These are phyloP conservation scores for Acanthiza pusilla DNA, from an alignment of 2,797 vertebrate genomes.

Conservation along the genomic window DNA sequence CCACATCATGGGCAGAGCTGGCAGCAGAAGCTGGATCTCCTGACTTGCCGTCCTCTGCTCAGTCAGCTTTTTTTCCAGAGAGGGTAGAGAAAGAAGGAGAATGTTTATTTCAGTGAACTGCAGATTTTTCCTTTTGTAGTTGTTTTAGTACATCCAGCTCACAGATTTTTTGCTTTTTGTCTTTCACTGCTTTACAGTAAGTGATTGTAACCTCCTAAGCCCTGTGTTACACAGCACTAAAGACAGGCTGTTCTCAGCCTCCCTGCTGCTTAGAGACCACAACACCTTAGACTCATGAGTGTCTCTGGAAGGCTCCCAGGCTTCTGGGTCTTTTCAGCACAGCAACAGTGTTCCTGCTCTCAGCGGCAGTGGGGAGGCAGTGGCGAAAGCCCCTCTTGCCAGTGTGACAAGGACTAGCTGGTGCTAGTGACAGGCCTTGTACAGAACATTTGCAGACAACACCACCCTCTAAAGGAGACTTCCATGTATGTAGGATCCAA, in stretches of 20 bases:
- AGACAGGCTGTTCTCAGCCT: background rate
- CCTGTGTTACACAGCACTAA: background rate
- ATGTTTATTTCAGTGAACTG: background rate
- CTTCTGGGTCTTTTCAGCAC: background rate
- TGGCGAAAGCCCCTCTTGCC: background rate
- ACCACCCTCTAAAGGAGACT: conserved; percentile 34
- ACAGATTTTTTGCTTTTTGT: background rate
- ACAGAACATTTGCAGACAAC: background rate
- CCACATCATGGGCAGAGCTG: background rate
- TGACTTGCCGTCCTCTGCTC: background rate
- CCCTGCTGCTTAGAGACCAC: background rate
- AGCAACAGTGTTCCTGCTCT: background rate
- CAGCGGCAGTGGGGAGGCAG: background rate
- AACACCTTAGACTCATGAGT: background rate
- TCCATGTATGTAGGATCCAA: background rate
- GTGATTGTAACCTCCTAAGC: background rate
- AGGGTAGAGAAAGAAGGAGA: background rate
- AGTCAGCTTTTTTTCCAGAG: background rate
- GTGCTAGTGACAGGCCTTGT: background rate
- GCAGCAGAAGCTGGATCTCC: background rate
- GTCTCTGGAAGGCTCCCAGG: background rate
- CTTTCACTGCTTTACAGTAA: background rate
- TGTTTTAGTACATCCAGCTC: background rate
- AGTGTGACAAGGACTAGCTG: background rate
- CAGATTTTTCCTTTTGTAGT: background rate